Conservation (phyloP, 2,888 invertebrate genomes). For the Microctonus aethiopoides region DNA sequence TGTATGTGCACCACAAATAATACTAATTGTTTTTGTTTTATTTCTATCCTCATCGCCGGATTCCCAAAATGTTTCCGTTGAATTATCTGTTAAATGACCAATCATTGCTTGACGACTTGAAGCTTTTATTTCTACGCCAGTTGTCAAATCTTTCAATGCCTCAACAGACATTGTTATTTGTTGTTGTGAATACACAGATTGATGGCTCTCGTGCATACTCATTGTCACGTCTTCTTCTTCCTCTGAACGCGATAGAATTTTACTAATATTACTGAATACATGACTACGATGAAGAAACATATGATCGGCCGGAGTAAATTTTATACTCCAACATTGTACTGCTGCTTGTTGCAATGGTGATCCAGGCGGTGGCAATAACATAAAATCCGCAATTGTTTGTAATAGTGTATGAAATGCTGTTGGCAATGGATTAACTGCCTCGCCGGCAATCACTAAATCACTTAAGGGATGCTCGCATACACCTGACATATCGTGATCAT, state of each 20-base stretch:
- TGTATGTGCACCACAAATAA: slow-evolving; percentile 74
- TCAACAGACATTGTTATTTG: slow-evolving; percentile 72
- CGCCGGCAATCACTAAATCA: slow-evolving; percentile 82
- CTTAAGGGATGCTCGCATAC: slow-evolving; percentile 83
- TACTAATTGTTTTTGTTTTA: slow-evolving; percentile 87
- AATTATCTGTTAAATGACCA: slow-evolving; percentile 90
- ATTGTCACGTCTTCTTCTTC: slow-evolving; percentile 76
- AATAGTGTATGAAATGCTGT: slow-evolving; percentile 86
- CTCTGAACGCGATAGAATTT: slow-evolving; percentile 92
- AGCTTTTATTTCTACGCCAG: slow-evolving; percentile 82
- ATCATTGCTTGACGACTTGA: slow-evolving; percentile 96
- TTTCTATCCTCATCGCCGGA: slow-evolving; percentile 97
- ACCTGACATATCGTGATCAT: slow-evolving; percentile 68
- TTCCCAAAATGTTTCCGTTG: slow-evolving; percentile 99
- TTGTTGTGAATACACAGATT: slow-evolving; percentile 65
- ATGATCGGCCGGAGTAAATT: slow-evolving; percentile 90
- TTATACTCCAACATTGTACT: slow-evolving; percentile 92
- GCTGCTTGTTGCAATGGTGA: slow-evolving; percentile 92
- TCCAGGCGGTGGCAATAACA: slow-evolving; percentile 87
- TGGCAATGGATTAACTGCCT: slow-evolving; percentile 75
- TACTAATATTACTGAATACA: slow-evolving; percentile 96
- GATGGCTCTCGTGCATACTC: slow-evolving; percentile 73
- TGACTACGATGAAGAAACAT: slow-evolving; percentile 90
- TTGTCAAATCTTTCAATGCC: slow-evolving; percentile 79
- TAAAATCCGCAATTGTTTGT: slow-evolving; percentile 92